Evolutionary conservation across 2,888 invertebrate species (phyloP).

Genomic region (Platycheirus rosarum): DNA sequence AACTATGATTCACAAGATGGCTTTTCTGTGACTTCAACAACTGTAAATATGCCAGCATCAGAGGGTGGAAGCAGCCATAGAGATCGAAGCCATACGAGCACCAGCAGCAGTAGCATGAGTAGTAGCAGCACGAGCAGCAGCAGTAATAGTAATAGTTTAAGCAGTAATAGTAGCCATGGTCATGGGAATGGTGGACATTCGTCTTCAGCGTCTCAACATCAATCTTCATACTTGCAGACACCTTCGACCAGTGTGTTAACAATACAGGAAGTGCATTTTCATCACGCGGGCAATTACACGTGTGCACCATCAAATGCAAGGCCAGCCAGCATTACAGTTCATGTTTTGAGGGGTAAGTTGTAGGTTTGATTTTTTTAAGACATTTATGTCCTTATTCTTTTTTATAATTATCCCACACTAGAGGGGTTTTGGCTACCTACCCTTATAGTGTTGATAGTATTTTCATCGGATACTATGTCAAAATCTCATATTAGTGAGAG

Average conservation of each 20-base stretch:
- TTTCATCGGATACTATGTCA: no score
- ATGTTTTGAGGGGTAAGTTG: conserved; percentile 86
- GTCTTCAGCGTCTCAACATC: conserved; percentile 74
- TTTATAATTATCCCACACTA: no score
- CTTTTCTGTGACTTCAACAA: conserved; percentile 80
- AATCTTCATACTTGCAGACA: conserved; percentile 78
- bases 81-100: conserved; percentile 62
- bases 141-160: conserved; percentile 68
- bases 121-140: conserved; percentile 58
- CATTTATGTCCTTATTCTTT: no score
- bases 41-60: conserved; percentile 75
- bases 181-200: conserved; percentile 55
- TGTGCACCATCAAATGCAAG: conserved; percentile 91
- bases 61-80: conserved; percentile 74
- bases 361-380: no score
- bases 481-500: no score
- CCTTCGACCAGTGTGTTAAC: conserved; percentile 85
- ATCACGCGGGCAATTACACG: conserved; percentile 91
- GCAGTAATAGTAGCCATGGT: conserved; percentile 67
- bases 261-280: conserved; percentile 85
- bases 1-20: conserved; percentile 90
- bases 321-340: conserved; percentile 89
- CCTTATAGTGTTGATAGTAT: no score
- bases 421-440: no score
- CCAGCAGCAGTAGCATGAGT: conserved; percentile 84